Conservation (phyloP, 2,888 invertebrate species). For the Tinea semifulvella region DNA sequence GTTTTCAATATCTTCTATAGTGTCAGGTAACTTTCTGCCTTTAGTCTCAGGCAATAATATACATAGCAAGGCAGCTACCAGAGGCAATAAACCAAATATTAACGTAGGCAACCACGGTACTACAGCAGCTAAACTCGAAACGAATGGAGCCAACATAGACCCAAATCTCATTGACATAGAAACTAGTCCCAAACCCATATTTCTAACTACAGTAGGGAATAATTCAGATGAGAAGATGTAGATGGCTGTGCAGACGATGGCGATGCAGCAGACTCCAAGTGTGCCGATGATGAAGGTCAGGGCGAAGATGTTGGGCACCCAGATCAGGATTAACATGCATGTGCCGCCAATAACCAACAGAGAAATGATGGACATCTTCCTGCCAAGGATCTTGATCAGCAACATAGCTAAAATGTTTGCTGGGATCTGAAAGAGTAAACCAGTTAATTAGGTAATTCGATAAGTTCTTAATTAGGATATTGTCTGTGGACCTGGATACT, state of each 20-base stretch:
- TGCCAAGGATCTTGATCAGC: conserved; percentile 70
- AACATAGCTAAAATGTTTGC: conserved; percentile 59
- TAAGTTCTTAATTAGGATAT: too few species aligned
- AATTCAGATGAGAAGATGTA: conserved; percentile 88
- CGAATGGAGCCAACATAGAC: conserved; percentile 84
- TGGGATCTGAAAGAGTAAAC: conserved; percentile 73
- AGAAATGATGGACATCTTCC: conserved; percentile 68
- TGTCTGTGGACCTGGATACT: too few species aligned
- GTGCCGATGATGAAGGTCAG: conserved; percentile 71
- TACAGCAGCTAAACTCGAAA: conserved; percentile 68
- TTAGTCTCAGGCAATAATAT: conserved; percentile 80
- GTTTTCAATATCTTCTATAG: conserved; percentile 74
- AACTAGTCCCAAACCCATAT: conserved; percentile 84
- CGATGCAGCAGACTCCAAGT: conserved; percentile 79
- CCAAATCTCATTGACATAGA: conserved; percentile 87
- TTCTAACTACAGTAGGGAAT: conserved; percentile 88
- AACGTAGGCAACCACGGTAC: conserved; percentile 72
- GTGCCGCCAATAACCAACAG: conserved; percentile 69
- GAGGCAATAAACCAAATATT: conserved; percentile 74
- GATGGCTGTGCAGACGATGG: conserved; percentile 80
- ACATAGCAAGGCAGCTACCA: conserved; percentile 71
- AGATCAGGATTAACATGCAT: conserved; percentile 68
- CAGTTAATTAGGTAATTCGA: too few species aligned
- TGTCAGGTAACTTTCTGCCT: conserved; percentile 76
- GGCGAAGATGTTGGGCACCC: conserved; percentile 59